Percentiles rank a stretch among this genome's conserved stretches.
Evolutionary conservation across 1,140 invertebrate species (phyloP).

Genomic region (Caenorhabditis briggsae): DNA sequence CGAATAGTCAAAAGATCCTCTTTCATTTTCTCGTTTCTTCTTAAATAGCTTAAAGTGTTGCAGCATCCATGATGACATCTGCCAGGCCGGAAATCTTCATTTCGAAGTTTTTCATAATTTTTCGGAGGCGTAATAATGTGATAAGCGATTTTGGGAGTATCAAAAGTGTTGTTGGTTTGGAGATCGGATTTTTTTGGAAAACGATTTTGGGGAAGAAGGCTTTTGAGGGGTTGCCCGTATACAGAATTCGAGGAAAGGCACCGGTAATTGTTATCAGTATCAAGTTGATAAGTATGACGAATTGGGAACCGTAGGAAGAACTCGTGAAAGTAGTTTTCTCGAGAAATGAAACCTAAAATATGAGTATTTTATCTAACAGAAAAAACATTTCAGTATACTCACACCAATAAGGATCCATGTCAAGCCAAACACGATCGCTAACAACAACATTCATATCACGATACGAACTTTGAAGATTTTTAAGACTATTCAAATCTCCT

Average conservation of each 20-base stretch:
- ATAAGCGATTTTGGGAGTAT: background rate
- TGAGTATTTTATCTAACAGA: no score
- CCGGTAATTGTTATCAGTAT: background rate
- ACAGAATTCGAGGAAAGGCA: background rate
- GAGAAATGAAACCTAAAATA: background rate
- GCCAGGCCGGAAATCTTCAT: background rate
- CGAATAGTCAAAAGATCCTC: background rate
- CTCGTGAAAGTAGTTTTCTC: background rate
- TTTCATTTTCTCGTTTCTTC: background rate
- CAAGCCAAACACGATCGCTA: background rate
- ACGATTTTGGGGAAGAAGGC: background rate
- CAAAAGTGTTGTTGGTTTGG: background rate
- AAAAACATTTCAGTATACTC: background rate
- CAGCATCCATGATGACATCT: background rate
- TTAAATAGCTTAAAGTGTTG: background rate
- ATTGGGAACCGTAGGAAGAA: background rate
- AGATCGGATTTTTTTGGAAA: background rate
- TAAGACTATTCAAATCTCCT: background rate
- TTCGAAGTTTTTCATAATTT: slow-evolving; percentile 20
- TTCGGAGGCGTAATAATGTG: slow-evolving; percentile 8
- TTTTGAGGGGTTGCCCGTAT: slow-evolving; percentile 8
- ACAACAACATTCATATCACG: background rate
- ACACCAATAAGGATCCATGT: background rate
- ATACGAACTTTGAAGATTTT: background rate
- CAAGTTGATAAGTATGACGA: slow-evolving; percentile 3